Base-by-base conservation (phyloP, 2,888 invertebrate species). In the Fabriciana adippe region DNA sequence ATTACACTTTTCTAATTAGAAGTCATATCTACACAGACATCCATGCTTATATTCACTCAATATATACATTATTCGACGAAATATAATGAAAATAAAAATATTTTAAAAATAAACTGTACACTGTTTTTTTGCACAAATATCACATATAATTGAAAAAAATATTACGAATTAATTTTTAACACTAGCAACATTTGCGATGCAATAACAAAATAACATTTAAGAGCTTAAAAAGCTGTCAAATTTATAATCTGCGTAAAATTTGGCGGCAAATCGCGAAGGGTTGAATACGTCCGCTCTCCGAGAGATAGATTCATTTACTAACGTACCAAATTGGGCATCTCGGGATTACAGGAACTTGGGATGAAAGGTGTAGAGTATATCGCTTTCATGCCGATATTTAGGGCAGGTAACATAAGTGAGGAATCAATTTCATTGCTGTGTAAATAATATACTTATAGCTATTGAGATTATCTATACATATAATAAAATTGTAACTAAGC, bases 251-350 rank as follows among this genome's bases (percentile, higher is more conserved):
- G 18, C 68, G 68, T 60, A 53, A 80, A 81, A 76, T 77, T 82
- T 82, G 81, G 86, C 85, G 85, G 84, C 74, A 83, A 82, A 79
- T 64, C 72, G 71, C 60, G 31, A 6, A 21, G 56, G 35, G 50
- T 35, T 67, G 67, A 68, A 68, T 75, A 73, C 83, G 79, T 65
- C 79, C 73, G 53, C 67, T 61, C 78, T 66, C 73, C 26, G 6
- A 68, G 65, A 67, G 62, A 51, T 55, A 51, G 26, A 64, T 60
- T 64, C 67, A 57, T 66, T 62, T 61, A 74, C 74, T 74, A 68
- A 63, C 70, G 70, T 56, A 60, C 55, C 47, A 63, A 68, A 60
- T 71, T 68, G 64, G 61, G 55, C 48, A 64, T 67, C 67, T 67
- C 70, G 62, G 57, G 55, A 47, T 64, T 18, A 66, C 41, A 35